Base-by-base conservation (phyloP, 2,113 vertebrate genomes). In the Odocoileus hemionus region DNA sequence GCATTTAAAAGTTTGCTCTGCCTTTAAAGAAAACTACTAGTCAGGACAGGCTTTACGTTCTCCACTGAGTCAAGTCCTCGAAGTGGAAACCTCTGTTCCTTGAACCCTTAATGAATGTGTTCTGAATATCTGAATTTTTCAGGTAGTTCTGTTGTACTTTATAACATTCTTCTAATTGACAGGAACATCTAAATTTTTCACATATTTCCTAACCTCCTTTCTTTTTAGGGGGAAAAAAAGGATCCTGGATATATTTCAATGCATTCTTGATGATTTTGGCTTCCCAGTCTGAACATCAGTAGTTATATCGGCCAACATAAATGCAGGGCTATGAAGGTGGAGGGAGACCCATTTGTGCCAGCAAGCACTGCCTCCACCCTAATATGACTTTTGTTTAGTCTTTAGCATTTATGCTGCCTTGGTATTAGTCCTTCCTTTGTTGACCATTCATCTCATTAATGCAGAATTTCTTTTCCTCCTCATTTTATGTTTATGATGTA, bases 11-110 rank as follows among this genome's bases (percentile, higher is more conserved):
- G 7, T 74, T 86, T 61, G 26, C 33, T 58, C 91, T 97, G 12
- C 28, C 43, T 92, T 97, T 64, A 92, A 89, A 90, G 76, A 64
- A 92, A 87, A 88, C 55, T 78, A 36, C 80, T 61, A 64, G 52
- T 80, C 14, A 82, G 25, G 80, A 57, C 50, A 52, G n/a, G 50
- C 13, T 86, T 84, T 85, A 23, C 6, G 5, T 92, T 93, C 21
- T 70, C 13, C 7, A 19, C 7, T 36, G 52, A 16, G 25, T 28
- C 33, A 89, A 93, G 4, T 55, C 61, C 45, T 43, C 2, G 10
- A 61, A 12, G 15, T 30, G 85, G 67, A 89, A 64, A 70, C 17
- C 13, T 13, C 17, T 39, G 5, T 43, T 45, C 36, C 52, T 58
- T 76, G 39, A 83, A 30, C 55, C 47, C 54, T 60, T 60, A 39